Conservation (phyloP, 2,113 vertebrate species). For the Ovis aries region ARS-UI_Ramb_v3.0 NC_056056.1:79135001-79135500, state of each 20-base stretch:
- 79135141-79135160: neutral
- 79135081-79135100: slow-evolving; percentile 48
- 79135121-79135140: slow-evolving; percentile 57
- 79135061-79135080: slow-evolving; percentile 63
- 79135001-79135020: neutral
- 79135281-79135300: neutral
- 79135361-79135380: neutral
- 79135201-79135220: neutral
- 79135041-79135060: neutral
- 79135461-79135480: neutral
- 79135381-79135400: neutral
- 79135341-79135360: neutral
- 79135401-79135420: neutral
- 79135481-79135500: neutral
- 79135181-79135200: rapidly evolving
- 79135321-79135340: neutral
- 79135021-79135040: slow-evolving; percentile 56
- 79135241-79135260: neutral
- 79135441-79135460: neutral
- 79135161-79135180: neutral
- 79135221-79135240: neutral
- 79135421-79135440: rapidly evolving
- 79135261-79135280: neutral
- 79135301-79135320: neutral
- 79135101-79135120: slow-evolving; percentile 64